phyloP scores from a whole-genome alignment of 1,140 invertebrate genomes.

The Aphaenogaster rudis region DNA sequence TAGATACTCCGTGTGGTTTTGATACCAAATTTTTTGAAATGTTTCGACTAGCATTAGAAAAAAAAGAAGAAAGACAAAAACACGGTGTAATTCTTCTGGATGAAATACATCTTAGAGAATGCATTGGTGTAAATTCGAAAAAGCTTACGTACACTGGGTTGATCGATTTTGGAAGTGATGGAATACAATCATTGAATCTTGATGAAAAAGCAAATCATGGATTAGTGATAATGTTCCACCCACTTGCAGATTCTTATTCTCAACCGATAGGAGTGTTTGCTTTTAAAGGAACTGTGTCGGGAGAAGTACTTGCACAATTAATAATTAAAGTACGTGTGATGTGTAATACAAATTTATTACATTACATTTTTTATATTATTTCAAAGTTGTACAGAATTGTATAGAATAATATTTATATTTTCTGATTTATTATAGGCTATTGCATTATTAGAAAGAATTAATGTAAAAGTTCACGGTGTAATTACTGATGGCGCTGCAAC shows the following conservation, averaged over 20 bases:
- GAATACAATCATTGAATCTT: neutral
- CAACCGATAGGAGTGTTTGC: neutral
- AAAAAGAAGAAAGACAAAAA: conserved; percentile 29
- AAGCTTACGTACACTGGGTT: conserved; percentile 6
- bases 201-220: neutral
- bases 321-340: neutral
- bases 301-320: neutral
- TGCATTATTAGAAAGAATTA: neutral
- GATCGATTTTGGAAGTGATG: neutral
- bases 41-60: neutral
- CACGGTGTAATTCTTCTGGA: conserved; percentile 13
- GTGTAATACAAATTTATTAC: too few species aligned
- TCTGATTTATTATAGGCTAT: neutral
- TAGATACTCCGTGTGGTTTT: neutral
- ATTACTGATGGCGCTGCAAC: neutral
- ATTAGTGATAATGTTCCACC: neutral
- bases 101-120: conserved; percentile 4
- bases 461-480: neutral
- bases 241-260: neutral
- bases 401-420: too few species aligned
- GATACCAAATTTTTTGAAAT: neutral
- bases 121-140: neutral
- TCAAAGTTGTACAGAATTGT: too few species aligned
- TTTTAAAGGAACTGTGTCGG: neutral
- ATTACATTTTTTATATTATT: too few species aligned